A percentile compares a stretch with the other conserved stretches of the same genome.
These are phyloP conservation scores for Zhuqinia jingwanae DNA, from an alignment of 2,888 invertebrate genomes.

Conservation along the genomic window DNA sequence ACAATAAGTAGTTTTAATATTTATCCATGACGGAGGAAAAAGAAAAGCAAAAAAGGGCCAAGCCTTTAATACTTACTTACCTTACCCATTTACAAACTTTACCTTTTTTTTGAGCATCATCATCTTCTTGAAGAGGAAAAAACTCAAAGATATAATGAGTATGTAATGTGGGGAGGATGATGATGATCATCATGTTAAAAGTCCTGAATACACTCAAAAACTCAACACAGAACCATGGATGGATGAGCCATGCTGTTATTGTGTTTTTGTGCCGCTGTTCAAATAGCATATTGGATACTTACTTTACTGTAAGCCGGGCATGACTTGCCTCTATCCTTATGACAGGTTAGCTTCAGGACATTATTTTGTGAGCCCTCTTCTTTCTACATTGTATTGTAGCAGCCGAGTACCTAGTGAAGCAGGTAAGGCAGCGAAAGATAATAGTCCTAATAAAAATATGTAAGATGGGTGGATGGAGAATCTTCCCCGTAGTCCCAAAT, in stretches of 20 bases:
- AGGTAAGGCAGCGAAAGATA: slow-evolving; percentile 14
- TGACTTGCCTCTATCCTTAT: slow-evolving; percentile 12
- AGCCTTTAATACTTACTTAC: slow-evolving; percentile 52
- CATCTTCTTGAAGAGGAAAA: no score
- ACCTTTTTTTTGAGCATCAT: slow-evolving; percentile 19
- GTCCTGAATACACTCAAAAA: slow-evolving; percentile 35
- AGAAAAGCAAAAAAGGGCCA: slow-evolving; percentile 51
- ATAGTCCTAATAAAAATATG: slow-evolving; percentile 21
- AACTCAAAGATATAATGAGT: slow-evolving; percentile 9
- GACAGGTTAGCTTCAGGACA: slow-evolving; percentile 51
- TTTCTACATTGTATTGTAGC: background rate
- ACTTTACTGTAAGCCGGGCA: slow-evolving; percentile 20
- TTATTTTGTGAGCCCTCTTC: slow-evolving; percentile 25
- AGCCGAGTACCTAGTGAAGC: background rate
- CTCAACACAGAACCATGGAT: background rate
- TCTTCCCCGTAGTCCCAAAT: no score
- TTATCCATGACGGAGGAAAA: background rate
- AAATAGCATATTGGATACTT: no score
- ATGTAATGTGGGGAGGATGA: slow-evolving; percentile 16
- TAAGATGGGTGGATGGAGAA: background rate
- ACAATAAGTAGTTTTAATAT: background rate
- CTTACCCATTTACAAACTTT: slow-evolving; percentile 24
- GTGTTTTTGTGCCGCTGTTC: slow-evolving; percentile 3
- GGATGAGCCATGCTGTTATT: background rate
- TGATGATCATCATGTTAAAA: slow-evolving; percentile 22